A percentile compares a stretch with the other conserved stretches of the same genome.
Evolutionary conservation across 2,888 invertebrate genomes (phyloP).

Genomic region (Yponomeuta malinellus): DNA sequence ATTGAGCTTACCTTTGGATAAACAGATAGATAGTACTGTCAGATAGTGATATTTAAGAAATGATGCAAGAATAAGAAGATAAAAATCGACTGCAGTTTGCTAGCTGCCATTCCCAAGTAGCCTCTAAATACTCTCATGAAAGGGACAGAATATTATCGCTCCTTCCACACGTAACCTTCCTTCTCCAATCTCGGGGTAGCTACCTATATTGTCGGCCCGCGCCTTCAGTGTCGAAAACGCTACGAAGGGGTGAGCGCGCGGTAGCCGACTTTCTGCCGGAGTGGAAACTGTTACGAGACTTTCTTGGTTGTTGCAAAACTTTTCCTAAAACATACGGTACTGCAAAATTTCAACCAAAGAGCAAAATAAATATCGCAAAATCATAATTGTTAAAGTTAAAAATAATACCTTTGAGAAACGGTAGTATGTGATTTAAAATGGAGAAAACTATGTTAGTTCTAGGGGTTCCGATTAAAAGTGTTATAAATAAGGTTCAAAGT

Average conservation of each 20-base stretch:
- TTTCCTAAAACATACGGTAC: background rate
- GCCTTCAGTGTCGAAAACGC: constrained; percentile 7
- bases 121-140: constrained; percentile 12
- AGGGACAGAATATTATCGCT: constrained; percentile 14
- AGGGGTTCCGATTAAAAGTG: too few relatives aligned
- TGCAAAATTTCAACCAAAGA: background rate
- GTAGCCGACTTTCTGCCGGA: background rate
- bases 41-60: too few relatives aligned
- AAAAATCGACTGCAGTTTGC: too few relatives aligned
- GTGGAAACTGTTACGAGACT: background rate
- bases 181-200: background rate
- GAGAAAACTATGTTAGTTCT: too few relatives aligned
- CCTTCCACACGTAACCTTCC: constrained; percentile 6
- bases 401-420: too few relatives aligned
- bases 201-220: background rate
- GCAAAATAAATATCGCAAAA: background rate
- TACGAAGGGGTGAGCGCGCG: background rate
- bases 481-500: too few relatives aligned
- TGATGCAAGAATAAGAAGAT: too few relatives aligned
- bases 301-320: background rate
- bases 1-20: too few relatives aligned
- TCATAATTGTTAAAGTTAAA: background rate
- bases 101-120: background rate
- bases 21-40: too few relatives aligned
- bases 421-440: too few relatives aligned